Percentiles rank a stretch among this genome's conserved stretches.
phyloP scores from a whole-genome alignment of 2,797 vertebrate species.

The Danio albolineatus region DNA sequence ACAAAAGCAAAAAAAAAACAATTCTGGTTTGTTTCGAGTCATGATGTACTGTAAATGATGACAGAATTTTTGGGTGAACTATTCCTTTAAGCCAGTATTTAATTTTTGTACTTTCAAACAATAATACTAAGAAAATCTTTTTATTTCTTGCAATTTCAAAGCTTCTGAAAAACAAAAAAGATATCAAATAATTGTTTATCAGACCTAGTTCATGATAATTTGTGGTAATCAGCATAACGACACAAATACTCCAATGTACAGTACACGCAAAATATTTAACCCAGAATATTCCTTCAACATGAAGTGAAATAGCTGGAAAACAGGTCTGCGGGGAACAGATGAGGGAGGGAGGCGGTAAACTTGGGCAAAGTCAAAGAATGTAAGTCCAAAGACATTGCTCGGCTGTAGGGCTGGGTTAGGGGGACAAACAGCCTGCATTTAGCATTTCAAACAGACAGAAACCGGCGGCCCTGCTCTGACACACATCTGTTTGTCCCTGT shows the following conservation, averaged over 20 bases:
- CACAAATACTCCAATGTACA: neutral
- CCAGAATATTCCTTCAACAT: neutral
- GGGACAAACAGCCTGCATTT: conserved; percentile 32
- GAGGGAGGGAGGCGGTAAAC: neutral
- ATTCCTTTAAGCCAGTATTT: too few relatives aligned
- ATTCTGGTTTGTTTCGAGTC: too few relatives aligned
- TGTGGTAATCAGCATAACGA: neutral
- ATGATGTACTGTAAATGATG: too few relatives aligned
- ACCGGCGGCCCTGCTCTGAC: neutral
- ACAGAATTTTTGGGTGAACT: too few relatives aligned
- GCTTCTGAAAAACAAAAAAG: too few relatives aligned
- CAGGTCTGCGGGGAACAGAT: conserved; percentile 13
- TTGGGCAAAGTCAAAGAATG: conserved; percentile 41
- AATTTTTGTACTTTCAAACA: too few relatives aligned
- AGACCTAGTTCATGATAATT: neutral
- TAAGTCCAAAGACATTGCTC: conserved; percentile 37
- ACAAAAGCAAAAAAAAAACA: too few relatives aligned
- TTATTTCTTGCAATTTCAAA: too few relatives aligned
- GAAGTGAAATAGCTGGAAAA: neutral
- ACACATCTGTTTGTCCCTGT: conserved; percentile 33
- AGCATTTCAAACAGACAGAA: conserved; percentile 24
- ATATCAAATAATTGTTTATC: too few relatives aligned
- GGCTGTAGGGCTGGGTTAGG: conserved; percentile 24
- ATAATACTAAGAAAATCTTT: too few relatives aligned
- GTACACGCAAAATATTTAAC: neutral